phyloP scores from a whole-genome alignment of 2,113 vertebrate genomes.

The Lagopus muta region DNA sequence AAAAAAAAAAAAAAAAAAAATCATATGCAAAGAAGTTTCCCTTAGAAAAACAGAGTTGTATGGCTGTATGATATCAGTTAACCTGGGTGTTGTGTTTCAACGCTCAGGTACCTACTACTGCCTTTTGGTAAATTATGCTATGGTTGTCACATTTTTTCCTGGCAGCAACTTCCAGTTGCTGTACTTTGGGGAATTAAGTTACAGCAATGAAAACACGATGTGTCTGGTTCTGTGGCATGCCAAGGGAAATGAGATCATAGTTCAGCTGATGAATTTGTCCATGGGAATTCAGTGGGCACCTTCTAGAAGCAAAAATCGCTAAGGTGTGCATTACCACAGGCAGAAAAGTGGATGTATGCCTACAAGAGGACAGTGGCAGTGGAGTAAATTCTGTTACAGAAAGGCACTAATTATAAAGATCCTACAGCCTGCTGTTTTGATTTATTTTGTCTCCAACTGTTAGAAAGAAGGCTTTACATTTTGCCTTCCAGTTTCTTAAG shows the following conservation, averaged over 20 bases:
- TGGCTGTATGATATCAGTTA: not conserved
- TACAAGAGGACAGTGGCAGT: not conserved
- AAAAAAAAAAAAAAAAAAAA: not conserved
- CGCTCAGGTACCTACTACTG: not conserved
- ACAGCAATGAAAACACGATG: conserved; percentile 43
- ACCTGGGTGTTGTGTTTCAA: not conserved
- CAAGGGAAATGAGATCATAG: conserved; percentile 65
- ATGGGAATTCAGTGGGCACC: conserved; percentile 48
- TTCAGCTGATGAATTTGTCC: conserved; percentile 33
- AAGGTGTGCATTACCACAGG: conserved; percentile 4
- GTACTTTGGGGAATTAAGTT: conserved; percentile 31
- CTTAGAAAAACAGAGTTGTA: not conserved
- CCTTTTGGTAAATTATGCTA: not conserved
- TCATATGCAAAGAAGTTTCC: not conserved
- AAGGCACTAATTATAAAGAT: not conserved
- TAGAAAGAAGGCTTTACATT: not conserved
- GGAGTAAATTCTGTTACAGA: not conserved
- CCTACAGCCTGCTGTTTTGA: not conserved
- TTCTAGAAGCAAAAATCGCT: conserved; percentile 42
- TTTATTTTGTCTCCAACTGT: not conserved
- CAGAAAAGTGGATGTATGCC: not conserved
- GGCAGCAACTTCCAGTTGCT: conserved; percentile 32
- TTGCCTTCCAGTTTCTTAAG: not conserved
- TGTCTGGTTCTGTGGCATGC: conserved; percentile 19
- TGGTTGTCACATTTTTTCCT: conserved; percentile 53